A percentile compares a stretch with the other conserved stretches of the same genome.
phyloP scores from a whole-genome alignment of 2,888 invertebrate genomes.

The Papilio gigon region DNA sequence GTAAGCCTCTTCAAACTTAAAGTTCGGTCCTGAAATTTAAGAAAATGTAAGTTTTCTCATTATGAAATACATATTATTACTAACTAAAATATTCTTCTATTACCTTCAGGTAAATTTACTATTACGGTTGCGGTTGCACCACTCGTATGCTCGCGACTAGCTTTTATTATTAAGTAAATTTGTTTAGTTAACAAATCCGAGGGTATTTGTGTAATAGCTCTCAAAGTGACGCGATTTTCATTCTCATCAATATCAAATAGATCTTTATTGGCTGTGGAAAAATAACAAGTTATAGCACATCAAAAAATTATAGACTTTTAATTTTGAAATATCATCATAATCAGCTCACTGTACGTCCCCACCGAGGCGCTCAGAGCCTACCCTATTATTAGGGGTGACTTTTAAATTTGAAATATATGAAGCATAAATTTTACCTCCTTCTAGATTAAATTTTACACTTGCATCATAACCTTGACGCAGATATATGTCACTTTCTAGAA shows the following conservation, averaged over 20 bases:
- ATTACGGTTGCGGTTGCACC: constrained; percentile 65
- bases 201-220: constrained; percentile 53
- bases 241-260: constrained; percentile 53
- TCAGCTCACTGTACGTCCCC: no score
- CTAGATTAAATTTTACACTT: constrained; percentile 60
- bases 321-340: no score
- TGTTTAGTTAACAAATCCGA: constrained; percentile 52
- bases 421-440: constrained; percentile 59
- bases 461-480: constrained; percentile 66
- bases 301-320: no score
- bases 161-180: constrained; percentile 61
- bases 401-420: background rate
- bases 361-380: no score
- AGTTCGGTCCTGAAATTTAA: constrained; percentile 38
- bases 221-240: constrained; percentile 54
- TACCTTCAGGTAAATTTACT: constrained; percentile 70
- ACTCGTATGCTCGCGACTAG: constrained; percentile 64
- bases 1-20: constrained; percentile 58
- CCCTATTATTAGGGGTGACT: no score
- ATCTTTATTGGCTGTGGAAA: constrained; percentile 56
- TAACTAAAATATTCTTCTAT: constrained; percentile 1
- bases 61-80: constrained; percentile 1
- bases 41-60: constrained; percentile 35
- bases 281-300: background rate
- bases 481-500: constrained; percentile 56